phyloP scores from a whole-genome alignment of 2,113 vertebrate genomes.

The Plectropomus leopardus region DNA sequence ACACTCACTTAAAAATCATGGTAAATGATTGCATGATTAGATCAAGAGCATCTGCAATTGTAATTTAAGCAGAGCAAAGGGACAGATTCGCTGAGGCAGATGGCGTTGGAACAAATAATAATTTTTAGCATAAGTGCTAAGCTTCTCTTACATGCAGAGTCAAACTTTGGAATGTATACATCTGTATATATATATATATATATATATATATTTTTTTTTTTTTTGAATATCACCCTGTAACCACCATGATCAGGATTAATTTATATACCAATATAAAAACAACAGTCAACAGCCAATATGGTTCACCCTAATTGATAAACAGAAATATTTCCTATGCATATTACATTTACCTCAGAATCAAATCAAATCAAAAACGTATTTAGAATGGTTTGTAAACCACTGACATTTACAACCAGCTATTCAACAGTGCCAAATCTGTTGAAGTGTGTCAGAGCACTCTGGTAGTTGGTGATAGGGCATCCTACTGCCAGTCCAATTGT shows the following conservation, averaged over 20 bases:
- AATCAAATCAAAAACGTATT: background rate
- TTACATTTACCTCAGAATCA: background rate
- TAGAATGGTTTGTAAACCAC: background rate
- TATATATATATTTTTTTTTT: no score
- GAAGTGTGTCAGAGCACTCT: background rate
- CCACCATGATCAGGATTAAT: background rate
- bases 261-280: background rate
- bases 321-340: background rate
- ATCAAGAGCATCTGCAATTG: background rate
- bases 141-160: background rate
- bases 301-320: no score
- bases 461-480: background rate
- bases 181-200: no score
- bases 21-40: constrained; percentile 10
- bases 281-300: background rate
- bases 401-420: background rate
- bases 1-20: background rate
- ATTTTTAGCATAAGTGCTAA: background rate
- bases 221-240: background rate
- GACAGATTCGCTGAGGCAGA: background rate
- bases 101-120: background rate
- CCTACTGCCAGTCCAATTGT: background rate
- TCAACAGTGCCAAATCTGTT: background rate
- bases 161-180: background rate
- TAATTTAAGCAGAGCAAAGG: background rate